Conservation (phyloP, 2,888 invertebrate species). For the Liodrosophila aerea region DNA sequence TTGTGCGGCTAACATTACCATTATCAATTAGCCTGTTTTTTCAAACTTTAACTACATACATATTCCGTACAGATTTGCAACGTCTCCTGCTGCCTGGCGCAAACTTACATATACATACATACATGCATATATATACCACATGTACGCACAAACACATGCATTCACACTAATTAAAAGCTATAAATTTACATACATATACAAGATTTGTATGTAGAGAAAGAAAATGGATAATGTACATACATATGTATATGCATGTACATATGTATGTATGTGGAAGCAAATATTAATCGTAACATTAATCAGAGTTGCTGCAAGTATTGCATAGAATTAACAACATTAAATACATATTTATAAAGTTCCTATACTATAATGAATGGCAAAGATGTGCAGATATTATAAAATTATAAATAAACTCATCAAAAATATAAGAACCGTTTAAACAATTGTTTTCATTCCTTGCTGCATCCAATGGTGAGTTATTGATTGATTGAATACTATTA, state of each 20-base stretch:
- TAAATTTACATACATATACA: slow-evolving; percentile 2
- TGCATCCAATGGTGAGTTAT: too few species aligned
- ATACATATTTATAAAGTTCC: slow-evolving; percentile 68
- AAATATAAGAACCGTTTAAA: slow-evolving; percentile 11
- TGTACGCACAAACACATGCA: not conserved
- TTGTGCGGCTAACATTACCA: too few species aligned
- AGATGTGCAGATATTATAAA: slow-evolving; percentile 71
- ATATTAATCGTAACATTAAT: slow-evolving; percentile 40
- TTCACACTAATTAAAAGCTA: not conserved
- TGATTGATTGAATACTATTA: too few species aligned
- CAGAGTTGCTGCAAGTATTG: slow-evolving; percentile 58
- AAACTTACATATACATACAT: slow-evolving; percentile 3
- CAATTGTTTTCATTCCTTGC: too few species aligned
- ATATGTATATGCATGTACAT: slow-evolving; percentile 1
- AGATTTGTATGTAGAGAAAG: too few species aligned
- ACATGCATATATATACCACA: not conserved
- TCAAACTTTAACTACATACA: too few species aligned
- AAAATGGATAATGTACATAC: too few species aligned
- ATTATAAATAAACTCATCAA: slow-evolving; percentile 64
- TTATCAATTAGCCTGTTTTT: too few species aligned
- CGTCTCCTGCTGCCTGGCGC: too few species aligned
- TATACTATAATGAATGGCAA: slow-evolving; percentile 65
- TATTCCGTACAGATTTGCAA: too few species aligned
- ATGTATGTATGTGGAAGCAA: slow-evolving; percentile 10
- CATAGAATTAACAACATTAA: slow-evolving; percentile 47